Conservation (phyloP, 1,140 invertebrate species). For the Drosophila guanche region DNA sequence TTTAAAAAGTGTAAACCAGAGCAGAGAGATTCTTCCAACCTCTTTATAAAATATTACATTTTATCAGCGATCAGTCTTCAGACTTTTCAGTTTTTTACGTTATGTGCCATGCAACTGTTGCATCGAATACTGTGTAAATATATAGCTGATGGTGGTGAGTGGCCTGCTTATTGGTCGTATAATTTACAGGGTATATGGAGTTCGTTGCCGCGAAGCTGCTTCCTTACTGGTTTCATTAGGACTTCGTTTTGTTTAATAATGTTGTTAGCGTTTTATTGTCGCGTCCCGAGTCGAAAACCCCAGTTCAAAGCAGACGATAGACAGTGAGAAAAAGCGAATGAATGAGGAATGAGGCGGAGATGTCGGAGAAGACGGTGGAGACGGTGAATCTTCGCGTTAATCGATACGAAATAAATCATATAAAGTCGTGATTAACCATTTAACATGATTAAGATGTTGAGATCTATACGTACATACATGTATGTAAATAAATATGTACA, state of each 20-base stretch:
- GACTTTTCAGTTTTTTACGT: too few relatives aligned
- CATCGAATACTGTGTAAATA: too few relatives aligned
- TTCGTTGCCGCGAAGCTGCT: too few relatives aligned
- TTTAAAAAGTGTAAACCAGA: too few relatives aligned
- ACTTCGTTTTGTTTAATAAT: constrained; percentile 47
- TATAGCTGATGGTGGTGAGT: too few relatives aligned
- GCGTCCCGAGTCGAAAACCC: constrained; percentile 33
- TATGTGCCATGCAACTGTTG: too few relatives aligned
- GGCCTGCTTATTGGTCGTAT: too few relatives aligned
- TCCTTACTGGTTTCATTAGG: constrained; percentile 17
- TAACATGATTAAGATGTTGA: constrained; percentile 74
- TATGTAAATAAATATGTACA: constrained; percentile 63
- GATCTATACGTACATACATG: constrained; percentile 57
- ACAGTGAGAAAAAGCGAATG: not conserved
- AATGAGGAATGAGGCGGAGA: not conserved
- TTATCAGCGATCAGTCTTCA: too few relatives aligned
- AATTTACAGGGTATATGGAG: too few relatives aligned
- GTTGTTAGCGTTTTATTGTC: constrained; percentile 50
- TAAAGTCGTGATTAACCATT: constrained; percentile 66
- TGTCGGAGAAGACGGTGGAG: constrained; percentile 16
- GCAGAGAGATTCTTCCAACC: too few relatives aligned
- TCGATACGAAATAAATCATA: constrained; percentile 67
- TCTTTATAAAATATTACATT: too few relatives aligned
- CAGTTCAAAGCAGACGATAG: constrained; percentile 10
- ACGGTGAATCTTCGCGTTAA: constrained; percentile 47